phyloP scores from a whole-genome alignment of 2,113 vertebrate genomes.

The Poeciliopsis retropinna region DNA sequence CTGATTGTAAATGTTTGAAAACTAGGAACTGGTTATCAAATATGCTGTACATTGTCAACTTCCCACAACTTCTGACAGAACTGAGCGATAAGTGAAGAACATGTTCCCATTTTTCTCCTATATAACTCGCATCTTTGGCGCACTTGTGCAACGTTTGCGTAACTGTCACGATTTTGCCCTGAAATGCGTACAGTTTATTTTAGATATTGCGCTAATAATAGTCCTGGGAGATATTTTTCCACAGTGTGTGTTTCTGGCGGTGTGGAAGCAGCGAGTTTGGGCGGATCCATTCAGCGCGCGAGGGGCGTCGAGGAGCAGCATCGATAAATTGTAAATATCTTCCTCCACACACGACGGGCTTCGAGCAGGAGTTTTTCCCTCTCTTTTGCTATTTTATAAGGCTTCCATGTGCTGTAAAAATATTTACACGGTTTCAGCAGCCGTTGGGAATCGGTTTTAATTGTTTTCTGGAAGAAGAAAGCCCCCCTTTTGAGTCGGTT shows the following conservation, averaged over 20 bases:
- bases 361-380: fast-evolving
- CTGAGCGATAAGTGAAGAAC: background rate
- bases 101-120: background rate
- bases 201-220: slow-evolving; percentile 70
- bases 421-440: fast-evolving
- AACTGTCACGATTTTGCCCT: slow-evolving; percentile 27
- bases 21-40: background rate
- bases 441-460: background rate
- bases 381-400: too few relatives aligned
- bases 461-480: background rate
- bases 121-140: background rate
- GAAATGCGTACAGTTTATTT: slow-evolving; percentile 57
- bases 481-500: slow-evolving; percentile 12
- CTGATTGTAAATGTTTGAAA: background rate
- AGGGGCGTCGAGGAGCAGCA: background rate
- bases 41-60: background rate
- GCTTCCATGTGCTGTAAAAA: background rate
- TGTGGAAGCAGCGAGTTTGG: slow-evolving; percentile 58
- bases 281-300: slow-evolving; percentile 34
- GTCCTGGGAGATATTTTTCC: slow-evolving; percentile 68
- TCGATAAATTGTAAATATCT: background rate
- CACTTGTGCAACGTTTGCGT: background rate
- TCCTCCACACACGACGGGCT: fast-evolving
- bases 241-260: slow-evolving; percentile 61
- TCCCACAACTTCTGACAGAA: background rate